phyloP scores from a whole-genome alignment of 2,888 invertebrate genomes.

The Amphipyra berbera region DNA sequence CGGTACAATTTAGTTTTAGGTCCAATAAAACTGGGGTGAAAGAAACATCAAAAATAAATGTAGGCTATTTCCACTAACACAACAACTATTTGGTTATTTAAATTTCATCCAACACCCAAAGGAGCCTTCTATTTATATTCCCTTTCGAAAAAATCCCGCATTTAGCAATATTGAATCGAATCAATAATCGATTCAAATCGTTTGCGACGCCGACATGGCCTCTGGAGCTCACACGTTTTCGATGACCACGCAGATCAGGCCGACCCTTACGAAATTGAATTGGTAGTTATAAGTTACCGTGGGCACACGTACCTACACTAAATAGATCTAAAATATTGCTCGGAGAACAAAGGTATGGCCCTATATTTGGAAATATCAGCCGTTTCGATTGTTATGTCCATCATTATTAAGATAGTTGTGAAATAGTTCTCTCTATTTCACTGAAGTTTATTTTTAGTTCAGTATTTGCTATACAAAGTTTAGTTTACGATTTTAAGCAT shows the following conservation, averaged over 20 bases:
- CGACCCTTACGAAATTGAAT: slow-evolving; percentile 68
- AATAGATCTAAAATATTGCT: slow-evolving; percentile 61
- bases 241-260: slow-evolving; percentile 61
- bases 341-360: slow-evolving; percentile 48
- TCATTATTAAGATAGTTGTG: slow-evolving; percentile 30
- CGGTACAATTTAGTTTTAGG: slow-evolving; percentile 29
- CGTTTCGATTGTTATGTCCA: slow-evolving; percentile 29
- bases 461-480: not conserved
- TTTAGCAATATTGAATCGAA: slow-evolving; percentile 53
- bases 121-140: slow-evolving; percentile 45
- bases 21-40: slow-evolving; percentile 23
- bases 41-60: slow-evolving; percentile 21
- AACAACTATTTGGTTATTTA: slow-evolving; percentile 39
- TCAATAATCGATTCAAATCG: slow-evolving; percentile 56
- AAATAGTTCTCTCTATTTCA: slow-evolving; percentile 15
- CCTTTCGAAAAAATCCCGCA: slow-evolving; percentile 34
- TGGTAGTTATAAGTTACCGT: slow-evolving; percentile 63
- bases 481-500: not conserved
- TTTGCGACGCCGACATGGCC: slow-evolving; percentile 47
- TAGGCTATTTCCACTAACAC: slow-evolving; percentile 20
- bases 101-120: slow-evolving; percentile 39
- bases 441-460: slow-evolving; percentile 9
- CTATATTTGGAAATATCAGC: slow-evolving; percentile 25
- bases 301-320: slow-evolving; percentile 53
- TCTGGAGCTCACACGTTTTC: slow-evolving; percentile 61